Evolutionary conservation across 1,140 invertebrate genomes (phyloP), one percentile per base, ranked within the genome.

Genomic region (Arctopsyche grandis): DNA sequence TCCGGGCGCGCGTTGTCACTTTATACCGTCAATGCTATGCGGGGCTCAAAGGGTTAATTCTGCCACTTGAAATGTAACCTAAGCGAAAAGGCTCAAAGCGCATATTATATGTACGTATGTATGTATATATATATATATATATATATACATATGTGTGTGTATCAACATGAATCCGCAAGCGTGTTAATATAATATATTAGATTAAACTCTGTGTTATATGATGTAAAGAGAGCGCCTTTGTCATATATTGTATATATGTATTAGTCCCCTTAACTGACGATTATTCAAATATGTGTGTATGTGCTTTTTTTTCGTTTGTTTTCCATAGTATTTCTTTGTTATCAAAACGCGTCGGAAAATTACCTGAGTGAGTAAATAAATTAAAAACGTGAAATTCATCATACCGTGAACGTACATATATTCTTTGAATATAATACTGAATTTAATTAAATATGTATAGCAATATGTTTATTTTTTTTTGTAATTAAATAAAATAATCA

Each of bases 11-110:
- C 10, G 48, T 52, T 16, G 48, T 52, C 48, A 52, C 60, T 66
- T 66, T 66, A 26, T 1, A 1, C 19, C n/a, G 60, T 26, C 21
- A 10, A 66, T 5, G 77, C 66, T 71, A 81, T 76, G 78, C 70
- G 29, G 29, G 76, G 75, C 80, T 79, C 80, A 81, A 81, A 81
- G 80, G 80, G 77, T 79, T 81, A 78, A 81, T 76, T 78, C 74
- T 69, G 77, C 56, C 80, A 81, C 80, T 81, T 79, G 80, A 79
- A 79, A 78, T 76, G 44, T 71, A 78, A 79, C 71, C 80, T 69
- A 38, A 22, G 80, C 63, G 70, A 52, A 52, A 52, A 52, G 48
- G 48, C 16, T 52, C 48, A 44, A 48, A 66, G 60, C 10, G 60
- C 60, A 29, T 19, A 19, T 63, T 63, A 63, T 22, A 63, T 63